Percentiles rank a stretch among this genome's conserved stretches.
Evolutionary conservation across 2,797 vertebrate species (phyloP).

Genomic region (Falco columbarius): DNA sequence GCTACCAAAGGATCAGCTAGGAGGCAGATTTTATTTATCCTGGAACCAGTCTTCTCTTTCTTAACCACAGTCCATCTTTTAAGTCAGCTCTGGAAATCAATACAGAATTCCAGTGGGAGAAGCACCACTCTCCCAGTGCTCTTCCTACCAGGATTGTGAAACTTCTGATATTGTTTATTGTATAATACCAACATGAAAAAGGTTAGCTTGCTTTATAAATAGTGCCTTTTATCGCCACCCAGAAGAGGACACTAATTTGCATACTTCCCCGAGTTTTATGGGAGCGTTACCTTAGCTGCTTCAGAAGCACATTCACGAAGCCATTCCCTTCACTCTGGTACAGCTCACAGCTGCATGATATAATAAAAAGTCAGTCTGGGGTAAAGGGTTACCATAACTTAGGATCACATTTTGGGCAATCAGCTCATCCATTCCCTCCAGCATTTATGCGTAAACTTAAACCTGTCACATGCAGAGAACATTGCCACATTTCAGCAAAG

Average conservation of each 20-base stretch:
- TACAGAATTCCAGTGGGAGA: not conserved
- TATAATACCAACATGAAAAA: not conserved
- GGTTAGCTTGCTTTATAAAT: conserved; percentile 36
- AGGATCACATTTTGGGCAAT: conserved; percentile 23
- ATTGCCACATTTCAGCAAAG: conserved; percentile 53
- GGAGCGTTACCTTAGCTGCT: not conserved
- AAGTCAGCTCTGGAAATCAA: not conserved
- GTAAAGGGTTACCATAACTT: conserved; percentile 52
- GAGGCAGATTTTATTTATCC: not conserved
- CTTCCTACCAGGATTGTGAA: not conserved
- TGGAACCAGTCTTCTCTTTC: not conserved
- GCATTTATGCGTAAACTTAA: conserved; percentile 46
- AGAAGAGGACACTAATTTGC: conserved; percentile 44
- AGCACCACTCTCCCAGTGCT: not conserved
- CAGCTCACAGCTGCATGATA: not conserved
- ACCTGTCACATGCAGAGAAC: conserved; percentile 32
- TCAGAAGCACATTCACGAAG: conserved; percentile 42
- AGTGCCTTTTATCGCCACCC: not conserved
- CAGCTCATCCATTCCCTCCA: conserved; percentile 1
- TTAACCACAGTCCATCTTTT: not conserved
- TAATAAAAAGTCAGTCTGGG: not conserved
- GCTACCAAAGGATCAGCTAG: not conserved
- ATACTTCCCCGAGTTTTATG: conserved; percentile 40
- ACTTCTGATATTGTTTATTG: not conserved
- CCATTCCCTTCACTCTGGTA: not conserved